A percentile compares a stretch with the other conserved stretches of the same genome.
Conservation (phyloP, 2,888 invertebrate genomes). For the Eupeodes luniger region DNA sequence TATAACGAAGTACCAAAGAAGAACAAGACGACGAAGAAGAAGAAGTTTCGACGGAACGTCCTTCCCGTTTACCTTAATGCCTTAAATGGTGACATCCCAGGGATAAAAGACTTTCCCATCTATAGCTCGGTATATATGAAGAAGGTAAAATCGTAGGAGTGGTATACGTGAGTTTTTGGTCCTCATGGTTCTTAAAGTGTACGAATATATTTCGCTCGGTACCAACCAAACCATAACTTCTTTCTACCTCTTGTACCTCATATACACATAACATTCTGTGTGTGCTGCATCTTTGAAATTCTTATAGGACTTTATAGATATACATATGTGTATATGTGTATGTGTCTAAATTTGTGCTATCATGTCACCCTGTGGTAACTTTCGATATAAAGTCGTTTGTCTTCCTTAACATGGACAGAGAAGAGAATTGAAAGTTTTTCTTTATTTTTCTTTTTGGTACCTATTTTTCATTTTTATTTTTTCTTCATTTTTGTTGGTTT, state of each 20-base stretch:
- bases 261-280: neutral
- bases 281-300: conserved; percentile 34
- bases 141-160: neutral
- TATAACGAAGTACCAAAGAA: conserved; percentile 37
- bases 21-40: neutral
- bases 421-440: conserved; percentile 51
- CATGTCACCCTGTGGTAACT: conserved; percentile 35
- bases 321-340: neutral
- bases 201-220: neutral
- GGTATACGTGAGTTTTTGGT: conserved; percentile 21
- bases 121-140: too few species aligned
- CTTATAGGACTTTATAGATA: conserved; percentile 3
- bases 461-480: neutral
- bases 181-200: neutral
- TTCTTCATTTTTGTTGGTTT: neutral
- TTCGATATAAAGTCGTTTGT: conserved; percentile 65
- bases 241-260: neutral
- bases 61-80: conserved; percentile 66
- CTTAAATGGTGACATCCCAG: conserved; percentile 66
- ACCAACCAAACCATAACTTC: neutral
- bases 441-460: neutral
- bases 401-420: conserved; percentile 60
- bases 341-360: conserved; percentile 11
- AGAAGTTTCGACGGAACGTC: conserved; percentile 65
- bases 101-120: conserved; percentile 56